Conservation (phyloP, 2,888 invertebrate genomes). For the Lasioglossum figueresi region DNA sequence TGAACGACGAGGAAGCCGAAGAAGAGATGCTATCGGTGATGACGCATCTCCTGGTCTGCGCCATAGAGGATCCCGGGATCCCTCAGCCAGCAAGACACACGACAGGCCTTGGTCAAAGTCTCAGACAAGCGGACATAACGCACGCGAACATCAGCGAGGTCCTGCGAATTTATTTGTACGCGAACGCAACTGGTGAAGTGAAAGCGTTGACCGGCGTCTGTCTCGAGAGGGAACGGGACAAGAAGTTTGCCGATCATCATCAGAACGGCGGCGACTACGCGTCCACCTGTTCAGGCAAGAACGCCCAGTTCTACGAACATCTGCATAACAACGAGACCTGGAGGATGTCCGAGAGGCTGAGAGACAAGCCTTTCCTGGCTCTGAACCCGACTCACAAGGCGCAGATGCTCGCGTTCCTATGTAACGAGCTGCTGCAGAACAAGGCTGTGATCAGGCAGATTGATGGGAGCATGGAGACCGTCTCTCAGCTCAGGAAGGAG, state of each 20-base stretch:
- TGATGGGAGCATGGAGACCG: slow-evolving; percentile 94
- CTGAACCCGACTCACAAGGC: slow-evolving; percentile 94
- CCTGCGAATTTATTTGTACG: slow-evolving; percentile 94
- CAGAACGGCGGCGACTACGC: slow-evolving; percentile 89
- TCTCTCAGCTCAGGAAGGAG: slow-evolving; percentile 94
- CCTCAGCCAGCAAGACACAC: slow-evolving; percentile 95
- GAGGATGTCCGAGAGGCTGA: slow-evolving; percentile 91
- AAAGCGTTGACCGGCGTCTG: slow-evolving; percentile 92
- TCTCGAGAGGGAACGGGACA: slow-evolving; percentile 92
- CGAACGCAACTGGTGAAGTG: slow-evolving; percentile 94
- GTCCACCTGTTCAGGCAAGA: slow-evolving; percentile 89
- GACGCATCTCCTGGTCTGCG: slow-evolving; percentile 95
- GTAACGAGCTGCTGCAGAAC: slow-evolving; percentile 97
- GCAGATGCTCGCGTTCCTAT: slow-evolving; percentile 94
- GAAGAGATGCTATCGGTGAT: slow-evolving; percentile 95
- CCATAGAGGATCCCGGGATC: slow-evolving; percentile 96
- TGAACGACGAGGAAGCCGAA: slow-evolving; percentile 92
- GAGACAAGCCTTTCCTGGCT: slow-evolving; percentile 93
- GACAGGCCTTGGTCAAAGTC: slow-evolving; percentile 95
- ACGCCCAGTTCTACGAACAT: slow-evolving; percentile 91
- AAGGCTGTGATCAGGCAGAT: slow-evolving; percentile 95
- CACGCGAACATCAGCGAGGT: slow-evolving; percentile 96
- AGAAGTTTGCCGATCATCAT: slow-evolving; percentile 92
- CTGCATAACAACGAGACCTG: slow-evolving; percentile 91
- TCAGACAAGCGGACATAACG: slow-evolving; percentile 95